phyloP scores from a whole-genome alignment of 2,797 vertebrate genomes.

The Hypotaenidia philippensis region DNA sequence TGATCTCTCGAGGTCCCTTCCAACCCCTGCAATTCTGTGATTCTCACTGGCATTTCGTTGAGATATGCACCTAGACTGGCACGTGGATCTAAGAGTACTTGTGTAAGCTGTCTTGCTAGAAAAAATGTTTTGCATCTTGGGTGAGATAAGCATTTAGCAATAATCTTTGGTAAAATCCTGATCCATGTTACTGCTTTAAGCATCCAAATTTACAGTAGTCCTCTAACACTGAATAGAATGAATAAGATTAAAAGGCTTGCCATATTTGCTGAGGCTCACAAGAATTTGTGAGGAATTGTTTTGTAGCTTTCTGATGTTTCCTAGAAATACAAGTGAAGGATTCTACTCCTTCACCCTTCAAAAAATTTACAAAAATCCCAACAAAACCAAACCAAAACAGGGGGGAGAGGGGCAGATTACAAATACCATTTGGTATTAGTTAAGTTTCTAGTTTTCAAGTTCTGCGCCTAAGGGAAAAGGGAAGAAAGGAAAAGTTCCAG shows the following conservation, averaged over 20 bases:
- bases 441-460: not conserved
- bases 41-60: slow-evolving; percentile 4
- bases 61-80: not conserved
- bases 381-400: not conserved
- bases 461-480: not conserved
- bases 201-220: not conserved
- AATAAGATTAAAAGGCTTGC: not conserved
- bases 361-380: too few relatives aligned
- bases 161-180: not conserved
- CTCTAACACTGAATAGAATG: not conserved
- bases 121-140: not conserved
- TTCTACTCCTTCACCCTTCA: not conserved
- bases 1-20: too few relatives aligned
- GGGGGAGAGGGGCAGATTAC: rapidly evolving
- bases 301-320: not conserved
- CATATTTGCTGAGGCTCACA: not conserved
- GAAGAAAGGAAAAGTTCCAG: not conserved
- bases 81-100: not conserved
- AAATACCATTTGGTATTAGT: not conserved
- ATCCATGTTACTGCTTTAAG: not conserved
- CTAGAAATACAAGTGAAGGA: not conserved
- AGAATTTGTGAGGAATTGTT: not conserved
- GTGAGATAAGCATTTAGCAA: not conserved
- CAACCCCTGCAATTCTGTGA: too few relatives aligned
- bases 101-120: not conserved